These are phyloP conservation scores for Octodonta nipae DNA, from an alignment of 2,888 invertebrate genomes.

Conservation along the genomic window DNA sequence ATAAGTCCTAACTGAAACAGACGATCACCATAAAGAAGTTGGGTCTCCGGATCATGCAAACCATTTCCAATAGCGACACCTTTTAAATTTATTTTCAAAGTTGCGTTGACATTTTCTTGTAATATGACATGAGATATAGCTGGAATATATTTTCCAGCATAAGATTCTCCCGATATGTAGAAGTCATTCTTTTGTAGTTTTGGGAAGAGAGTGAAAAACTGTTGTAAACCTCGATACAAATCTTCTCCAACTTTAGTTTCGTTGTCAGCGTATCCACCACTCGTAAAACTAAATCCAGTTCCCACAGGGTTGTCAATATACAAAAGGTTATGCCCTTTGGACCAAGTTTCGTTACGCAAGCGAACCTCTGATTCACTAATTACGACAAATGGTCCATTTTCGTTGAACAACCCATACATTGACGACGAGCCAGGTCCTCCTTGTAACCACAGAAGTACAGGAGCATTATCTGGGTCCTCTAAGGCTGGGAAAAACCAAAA, in stretches of 20 bases:
- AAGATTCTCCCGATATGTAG: conserved; percentile 78
- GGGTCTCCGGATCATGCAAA: conserved; percentile 1
- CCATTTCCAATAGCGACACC: conserved; percentile 2
- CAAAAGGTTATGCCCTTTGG: conserved; percentile 38
- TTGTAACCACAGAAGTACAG: conserved; percentile 66
- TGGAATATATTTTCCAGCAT: conserved; percentile 67
- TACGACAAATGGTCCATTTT: conserved; percentile 61
- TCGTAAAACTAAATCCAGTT: conserved; percentile 78
- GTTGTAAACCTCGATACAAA: conserved; percentile 57
- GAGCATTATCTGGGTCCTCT: conserved; percentile 39
- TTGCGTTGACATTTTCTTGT: background rate
- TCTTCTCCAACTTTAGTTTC: conserved; percentile 67
- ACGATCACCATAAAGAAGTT: background rate
- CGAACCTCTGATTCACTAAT: conserved; percentile 27
- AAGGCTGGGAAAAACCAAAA: conserved; percentile 78
- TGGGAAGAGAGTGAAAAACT: conserved; percentile 71
- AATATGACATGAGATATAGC: conserved; percentile 1
- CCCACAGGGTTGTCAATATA: conserved; percentile 87
- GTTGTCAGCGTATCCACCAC: conserved; percentile 59
- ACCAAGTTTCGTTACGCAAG: conserved; percentile 43
- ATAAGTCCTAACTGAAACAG: conserved; percentile 1
- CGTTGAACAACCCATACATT: conserved; percentile 61
- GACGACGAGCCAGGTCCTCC: conserved; percentile 71
- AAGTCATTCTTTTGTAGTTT: conserved; percentile 58
- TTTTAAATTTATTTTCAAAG: conserved; percentile 1